phyloP scores from a whole-genome alignment of 2,888 invertebrate genomes.

The Pristionchus mayeri region DNA sequence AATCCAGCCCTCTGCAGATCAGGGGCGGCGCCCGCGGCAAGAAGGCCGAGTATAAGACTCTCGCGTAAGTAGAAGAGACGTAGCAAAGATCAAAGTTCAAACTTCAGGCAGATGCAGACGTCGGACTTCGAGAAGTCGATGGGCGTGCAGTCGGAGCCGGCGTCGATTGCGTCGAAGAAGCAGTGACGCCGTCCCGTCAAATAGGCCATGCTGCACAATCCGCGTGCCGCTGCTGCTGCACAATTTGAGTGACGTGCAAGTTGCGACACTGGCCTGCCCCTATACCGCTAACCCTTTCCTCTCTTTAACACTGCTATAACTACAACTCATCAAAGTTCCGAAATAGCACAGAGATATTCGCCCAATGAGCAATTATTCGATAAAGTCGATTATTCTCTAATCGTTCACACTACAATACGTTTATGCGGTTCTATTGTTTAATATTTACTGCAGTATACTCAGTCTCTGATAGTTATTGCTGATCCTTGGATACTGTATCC shows the following conservation, averaged over 20 bases:
- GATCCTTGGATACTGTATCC: too few relatives aligned
- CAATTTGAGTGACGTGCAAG: too few relatives aligned
- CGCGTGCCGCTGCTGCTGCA: too few relatives aligned
- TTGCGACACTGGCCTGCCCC: too few relatives aligned
- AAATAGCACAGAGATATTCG: conserved; percentile 16
- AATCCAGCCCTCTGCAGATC: not conserved
- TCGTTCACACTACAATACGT: too few relatives aligned
- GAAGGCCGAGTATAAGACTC: conserved; percentile 23
- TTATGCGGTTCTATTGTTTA: too few relatives aligned
- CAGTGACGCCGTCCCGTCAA: too few relatives aligned
- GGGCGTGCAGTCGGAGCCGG: not conserved
- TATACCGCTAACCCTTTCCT: too few relatives aligned
- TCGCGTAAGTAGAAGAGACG: not conserved
- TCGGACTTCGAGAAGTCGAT: conserved; percentile 33
- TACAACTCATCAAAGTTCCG: not conserved
- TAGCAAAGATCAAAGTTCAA: not conserved
- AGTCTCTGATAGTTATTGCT: too few relatives aligned
- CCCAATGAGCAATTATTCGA: not conserved
- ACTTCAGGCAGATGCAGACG: conserved; percentile 6
- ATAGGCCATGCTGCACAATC: too few relatives aligned
- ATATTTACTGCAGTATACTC: too few relatives aligned
- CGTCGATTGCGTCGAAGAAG: too few relatives aligned
- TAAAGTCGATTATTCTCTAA: conserved; percentile 36
- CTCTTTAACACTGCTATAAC: not conserved
- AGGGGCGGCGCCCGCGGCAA: conserved; percentile 10